A percentile compares a stretch with the other conserved stretches of the same genome.
Conservation (phyloP, 2,797 vertebrate genomes). For the Stomatorhinus walkeri region DNA sequence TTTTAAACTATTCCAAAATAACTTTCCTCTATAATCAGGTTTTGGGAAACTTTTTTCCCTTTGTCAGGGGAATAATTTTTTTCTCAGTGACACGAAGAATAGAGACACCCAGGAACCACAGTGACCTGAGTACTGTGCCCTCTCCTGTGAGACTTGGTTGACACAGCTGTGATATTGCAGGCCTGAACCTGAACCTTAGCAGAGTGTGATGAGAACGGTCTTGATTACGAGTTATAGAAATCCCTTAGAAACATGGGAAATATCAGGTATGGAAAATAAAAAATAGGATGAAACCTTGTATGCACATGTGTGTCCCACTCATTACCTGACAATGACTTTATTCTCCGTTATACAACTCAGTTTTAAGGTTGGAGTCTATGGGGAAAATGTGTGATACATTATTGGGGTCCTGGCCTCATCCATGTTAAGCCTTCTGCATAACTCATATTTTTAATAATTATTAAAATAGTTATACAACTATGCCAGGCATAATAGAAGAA, state of each 20-base stretch:
- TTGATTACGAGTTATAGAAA: not conserved
- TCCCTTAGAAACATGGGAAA: not conserved
- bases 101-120: not conserved
- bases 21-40: not conserved
- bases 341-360: not conserved
- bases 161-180: not conserved
- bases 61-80: not conserved
- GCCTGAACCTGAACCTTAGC: not conserved
- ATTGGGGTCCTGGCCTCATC: not conserved
- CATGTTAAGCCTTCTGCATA: not conserved
- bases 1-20: slow-evolving; percentile 2
- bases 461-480: not conserved
- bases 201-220: not conserved
- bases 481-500: not conserved
- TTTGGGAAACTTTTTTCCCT: not conserved
- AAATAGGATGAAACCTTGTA: slow-evolving; percentile 17
- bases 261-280: not conserved
- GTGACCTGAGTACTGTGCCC: not conserved
- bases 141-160: not conserved
- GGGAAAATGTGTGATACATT: not conserved
- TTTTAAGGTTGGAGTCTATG: not conserved
- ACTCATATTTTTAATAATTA: not conserved
- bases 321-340: not conserved
- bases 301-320: not conserved
- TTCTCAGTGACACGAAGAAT: not conserved